Base-by-base conservation (phyloP, 1,140 invertebrate genomes). In the Anagrus nilaparvatae region DNA sequence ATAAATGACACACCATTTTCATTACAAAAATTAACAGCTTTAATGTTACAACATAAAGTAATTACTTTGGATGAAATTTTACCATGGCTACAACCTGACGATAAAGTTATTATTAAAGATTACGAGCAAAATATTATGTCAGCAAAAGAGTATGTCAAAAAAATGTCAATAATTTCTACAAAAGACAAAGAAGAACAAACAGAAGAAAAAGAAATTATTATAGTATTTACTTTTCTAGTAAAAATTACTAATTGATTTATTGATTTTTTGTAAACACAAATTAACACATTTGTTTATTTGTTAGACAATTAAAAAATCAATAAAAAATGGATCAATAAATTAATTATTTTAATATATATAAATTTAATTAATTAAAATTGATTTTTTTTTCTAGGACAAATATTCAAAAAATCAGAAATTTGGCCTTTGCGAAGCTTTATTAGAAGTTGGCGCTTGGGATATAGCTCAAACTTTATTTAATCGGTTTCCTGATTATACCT, bases 391-490 rank as follows among this genome's bases (percentile, higher is more conserved):
- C 31, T 40, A 61, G 53, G 60, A 79, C 54, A 81, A 84, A 55
- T 82, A 82, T 58, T 68, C 73, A 57, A 73, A 65, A 42, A 97
- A 99, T 71, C 94, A 98, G 66, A 97, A 98, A 63, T 78, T 97
- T 52, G 84, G 88, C 27, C 67, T 99, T 5, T 85, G 87, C 58
- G 86, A 94, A 61, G 90, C 90, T 2, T 61, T 97, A 4, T 60
- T 97, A 4, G 76, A 80, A 51, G 77, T 97, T 47, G 93, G 88
- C 14, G 87, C 89, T 51, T 97, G 93, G 93, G 74, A 81, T 9
- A 83, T 85, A 55, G 90, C 87, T 7, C 71, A 80, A 40, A 71
- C 74, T 35, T 70, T 98, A 25, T 81, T 91, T 16, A 79, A 79
- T 42, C 74, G 79, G 39, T 72, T 97, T 41, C 94, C 94, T 3